These are phyloP conservation scores for Antitype chi DNA, from an alignment of 2,888 invertebrate genomes.

Conservation along the genomic window DNA sequence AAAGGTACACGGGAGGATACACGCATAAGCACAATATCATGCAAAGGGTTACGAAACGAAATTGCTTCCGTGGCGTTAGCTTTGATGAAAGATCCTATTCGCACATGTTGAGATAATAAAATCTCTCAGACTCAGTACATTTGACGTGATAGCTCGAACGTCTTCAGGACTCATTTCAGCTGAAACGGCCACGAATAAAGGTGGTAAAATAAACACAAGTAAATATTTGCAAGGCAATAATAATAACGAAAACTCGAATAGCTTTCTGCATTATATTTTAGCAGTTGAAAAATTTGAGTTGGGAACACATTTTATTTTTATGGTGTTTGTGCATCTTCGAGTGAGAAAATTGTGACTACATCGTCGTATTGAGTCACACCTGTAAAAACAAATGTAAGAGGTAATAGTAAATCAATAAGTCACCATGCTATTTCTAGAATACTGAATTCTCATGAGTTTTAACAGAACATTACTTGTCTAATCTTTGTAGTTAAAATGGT, in stretches of 20 bases:
- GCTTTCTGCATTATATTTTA: conserved; percentile 20
- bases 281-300: background rate
- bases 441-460: conserved; percentile 12
- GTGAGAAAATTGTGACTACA: no score
- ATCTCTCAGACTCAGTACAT: conserved; percentile 55
- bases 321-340: no score
- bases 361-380: no score
- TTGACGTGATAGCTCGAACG: conserved; percentile 47
- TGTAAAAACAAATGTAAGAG: no score
- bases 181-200: conserved; percentile 44
- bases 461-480: conserved; percentile 35
- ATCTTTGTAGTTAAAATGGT: conserved; percentile 26
- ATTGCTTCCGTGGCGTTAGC: conserved; percentile 77
- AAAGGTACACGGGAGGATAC: conserved; percentile 64
- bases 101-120: conserved; percentile 62
- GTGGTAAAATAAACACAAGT: conserved; percentile 34
- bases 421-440: conserved; percentile 22
- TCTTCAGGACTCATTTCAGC: conserved; percentile 50
- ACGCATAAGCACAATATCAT: conserved; percentile 66
- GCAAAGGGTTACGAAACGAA: conserved; percentile 77
- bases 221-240: conserved; percentile 49
- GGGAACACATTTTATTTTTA: background rate
- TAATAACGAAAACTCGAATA: conserved; percentile 39
- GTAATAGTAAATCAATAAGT: background rate
- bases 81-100: conserved; percentile 73